Conservation (phyloP, 2,888 invertebrate species). For the Drosophila colorata region DNA sequence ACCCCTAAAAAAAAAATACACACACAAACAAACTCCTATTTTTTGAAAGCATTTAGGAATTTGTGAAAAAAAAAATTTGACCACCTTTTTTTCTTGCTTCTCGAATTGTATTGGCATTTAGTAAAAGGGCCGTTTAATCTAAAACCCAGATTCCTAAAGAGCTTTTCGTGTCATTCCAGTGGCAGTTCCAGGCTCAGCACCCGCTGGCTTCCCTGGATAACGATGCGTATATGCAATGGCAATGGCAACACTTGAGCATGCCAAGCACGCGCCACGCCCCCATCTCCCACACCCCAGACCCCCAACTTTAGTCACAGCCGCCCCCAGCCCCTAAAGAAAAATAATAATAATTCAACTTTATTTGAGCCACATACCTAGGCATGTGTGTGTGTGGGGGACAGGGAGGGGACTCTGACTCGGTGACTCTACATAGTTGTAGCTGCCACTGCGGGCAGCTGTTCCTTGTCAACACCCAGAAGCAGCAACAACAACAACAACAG, state of each 20-base stretch:
- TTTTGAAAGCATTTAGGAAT: slow-evolving; percentile 31
- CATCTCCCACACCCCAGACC: slow-evolving; percentile 16
- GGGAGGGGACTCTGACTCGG: background rate
- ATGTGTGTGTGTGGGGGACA: slow-evolving; percentile 21
- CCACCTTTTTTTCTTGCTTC: slow-evolving; percentile 31
- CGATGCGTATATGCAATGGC: slow-evolving; percentile 68
- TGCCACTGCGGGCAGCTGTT: slow-evolving; percentile 65
- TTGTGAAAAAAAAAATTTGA: slow-evolving; percentile 29
- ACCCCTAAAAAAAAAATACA: slow-evolving; percentile 1
- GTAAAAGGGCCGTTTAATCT: slow-evolving; percentile 39
- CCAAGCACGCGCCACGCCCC: slow-evolving; percentile 69
- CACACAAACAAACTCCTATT: background rate
- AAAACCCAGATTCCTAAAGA: slow-evolving; percentile 62
- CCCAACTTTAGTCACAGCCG: background rate
- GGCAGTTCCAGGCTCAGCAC: slow-evolving; percentile 21
- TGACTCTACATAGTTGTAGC: slow-evolving; percentile 39
- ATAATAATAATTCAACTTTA: slow-evolving; percentile 79
- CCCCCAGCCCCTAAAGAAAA: slow-evolving; percentile 46
- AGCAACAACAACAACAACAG: slow-evolving; percentile 22
- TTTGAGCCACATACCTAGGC: slow-evolving; percentile 76
- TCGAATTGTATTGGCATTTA: slow-evolving; percentile 55
- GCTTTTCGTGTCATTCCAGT: slow-evolving; percentile 59
- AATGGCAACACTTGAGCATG: slow-evolving; percentile 74
- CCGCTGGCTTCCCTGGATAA: slow-evolving; percentile 53
- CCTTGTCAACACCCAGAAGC: slow-evolving; percentile 70